A percentile compares a stretch with the other conserved stretches of the same genome.
Conservation (phyloP, 2,113 vertebrate species). For the Pedionomus torquatus region DNA sequence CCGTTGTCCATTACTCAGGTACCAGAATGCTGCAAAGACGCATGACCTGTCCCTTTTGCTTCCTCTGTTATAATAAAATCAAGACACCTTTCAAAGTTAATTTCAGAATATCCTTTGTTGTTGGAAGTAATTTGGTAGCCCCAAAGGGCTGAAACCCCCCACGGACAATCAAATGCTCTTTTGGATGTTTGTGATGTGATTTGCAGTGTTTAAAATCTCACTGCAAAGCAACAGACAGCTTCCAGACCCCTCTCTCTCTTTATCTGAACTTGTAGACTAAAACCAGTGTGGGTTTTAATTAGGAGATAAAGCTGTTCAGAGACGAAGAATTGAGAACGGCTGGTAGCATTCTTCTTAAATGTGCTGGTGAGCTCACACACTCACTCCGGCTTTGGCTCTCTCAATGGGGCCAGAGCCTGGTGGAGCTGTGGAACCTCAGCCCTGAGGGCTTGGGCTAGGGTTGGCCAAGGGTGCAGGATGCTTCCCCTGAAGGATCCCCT, state of each 20-base stretch:
- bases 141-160: not conserved
- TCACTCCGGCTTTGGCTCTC: not conserved
- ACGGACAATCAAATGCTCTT: not conserved
- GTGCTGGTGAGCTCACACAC: accelerated
- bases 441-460: not conserved
- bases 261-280: not conserved
- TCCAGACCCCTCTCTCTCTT: not conserved
- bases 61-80: not conserved
- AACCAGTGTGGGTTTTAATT: not conserved
- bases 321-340: not conserved
- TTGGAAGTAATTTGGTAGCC: not conserved
- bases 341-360: not conserved
- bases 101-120: not conserved
- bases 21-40: not conserved
- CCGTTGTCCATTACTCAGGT: not conserved
- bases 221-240: not conserved
- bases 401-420: accelerated
- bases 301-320: not conserved
- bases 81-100: not conserved
- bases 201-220: not conserved
- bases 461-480: not conserved
- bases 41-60: not conserved
- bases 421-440: not conserved
- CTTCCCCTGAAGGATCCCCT: not conserved
- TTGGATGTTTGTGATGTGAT: not conserved